Conservation (phyloP, 2,888 invertebrate genomes). For the Acleris emargana region DNA sequence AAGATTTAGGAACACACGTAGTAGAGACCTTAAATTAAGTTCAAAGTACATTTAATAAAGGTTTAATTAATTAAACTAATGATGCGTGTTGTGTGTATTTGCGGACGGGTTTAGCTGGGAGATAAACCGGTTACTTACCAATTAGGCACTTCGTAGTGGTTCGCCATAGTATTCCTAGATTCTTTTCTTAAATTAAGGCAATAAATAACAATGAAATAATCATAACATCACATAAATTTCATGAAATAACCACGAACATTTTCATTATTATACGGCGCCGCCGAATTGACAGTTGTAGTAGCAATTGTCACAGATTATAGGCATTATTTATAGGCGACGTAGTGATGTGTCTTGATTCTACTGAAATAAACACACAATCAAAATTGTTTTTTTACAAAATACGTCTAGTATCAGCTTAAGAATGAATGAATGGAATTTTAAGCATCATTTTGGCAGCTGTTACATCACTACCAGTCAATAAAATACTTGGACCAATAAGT, state of each 20-base stretch:
- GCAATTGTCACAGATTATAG: too few relatives aligned
- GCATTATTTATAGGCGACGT: too few relatives aligned
- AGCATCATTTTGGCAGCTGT: not conserved
- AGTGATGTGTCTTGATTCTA: not conserved
- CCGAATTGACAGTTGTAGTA: constrained; percentile 26
- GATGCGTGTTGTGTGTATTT: constrained; percentile 25
- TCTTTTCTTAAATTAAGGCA: constrained; percentile 21
- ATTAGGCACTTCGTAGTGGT: constrained; percentile 95
- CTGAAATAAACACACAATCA: too few relatives aligned
- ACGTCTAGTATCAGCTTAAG: not conserved
- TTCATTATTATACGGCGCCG: constrained; percentile 21
- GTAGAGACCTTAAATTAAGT: not conserved
- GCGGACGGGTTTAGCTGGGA: constrained; percentile 10
- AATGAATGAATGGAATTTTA: not conserved
- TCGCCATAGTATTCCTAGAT: constrained; percentile 85
- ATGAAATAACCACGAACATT: constrained; percentile 22
- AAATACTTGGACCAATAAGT: not conserved
- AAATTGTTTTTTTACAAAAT: not conserved
- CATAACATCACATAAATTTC: constrained; percentile 27
- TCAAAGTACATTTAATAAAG: constrained; percentile 2
- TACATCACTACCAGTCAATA: not conserved
- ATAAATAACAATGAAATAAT: constrained; percentile 9
- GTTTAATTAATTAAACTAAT: constrained; percentile 12
- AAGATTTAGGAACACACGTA: too few relatives aligned
- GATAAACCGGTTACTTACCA: constrained; percentile 85